Evolutionary conservation across 2,113 vertebrate genomes (phyloP), one percentile per base, ranked within the genome.

Genomic region (Crotalus tigris): DNA sequence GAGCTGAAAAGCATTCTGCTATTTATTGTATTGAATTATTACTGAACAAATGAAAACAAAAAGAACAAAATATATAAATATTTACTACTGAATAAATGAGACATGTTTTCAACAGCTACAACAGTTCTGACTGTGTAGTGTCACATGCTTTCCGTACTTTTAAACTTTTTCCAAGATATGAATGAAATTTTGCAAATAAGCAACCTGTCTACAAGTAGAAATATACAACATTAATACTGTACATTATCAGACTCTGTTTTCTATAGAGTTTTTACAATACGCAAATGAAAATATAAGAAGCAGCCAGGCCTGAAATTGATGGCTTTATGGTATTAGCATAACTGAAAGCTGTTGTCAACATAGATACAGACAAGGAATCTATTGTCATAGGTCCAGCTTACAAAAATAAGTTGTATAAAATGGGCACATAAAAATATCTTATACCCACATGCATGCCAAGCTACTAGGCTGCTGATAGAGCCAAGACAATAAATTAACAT

Each of bases 401-500:
- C 58, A 49, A 93, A 7, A 49, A 5, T 93, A 86, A 94, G 6
- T 57, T 5, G 91, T 8, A 64, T 46, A 55, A 94, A 94, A 90
- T 19, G 87, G 92, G 46, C n/a, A 91, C 0, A 15, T 87, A 92
- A 92, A 92, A 94, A 88, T 17, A 7, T 58, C 69, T 92, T 0
- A 0, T 53, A 89, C 90, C 55, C 58, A 90, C 89, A 90, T 61
- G 89, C 75, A 29, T 92, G 0, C 9, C 86, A 92, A 93, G 55
- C 89, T 90, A 94, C 93, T 93, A 1, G 69, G 23, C 64, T 91
- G 17, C 39, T 39, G 87, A 92, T 95, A 91, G 26, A 88, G 91
- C 3, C 44, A 94, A 13, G 0, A 0, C 15, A 93, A 94, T 93
- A 93, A 93, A 91, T 75, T 87, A 93, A 4, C 17, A 24, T 88